Percentiles rank a stretch among this genome's conserved stretches.
phyloP scores from a whole-genome alignment of 2,113 vertebrate species.

The Plotosus lineatus region DNA sequence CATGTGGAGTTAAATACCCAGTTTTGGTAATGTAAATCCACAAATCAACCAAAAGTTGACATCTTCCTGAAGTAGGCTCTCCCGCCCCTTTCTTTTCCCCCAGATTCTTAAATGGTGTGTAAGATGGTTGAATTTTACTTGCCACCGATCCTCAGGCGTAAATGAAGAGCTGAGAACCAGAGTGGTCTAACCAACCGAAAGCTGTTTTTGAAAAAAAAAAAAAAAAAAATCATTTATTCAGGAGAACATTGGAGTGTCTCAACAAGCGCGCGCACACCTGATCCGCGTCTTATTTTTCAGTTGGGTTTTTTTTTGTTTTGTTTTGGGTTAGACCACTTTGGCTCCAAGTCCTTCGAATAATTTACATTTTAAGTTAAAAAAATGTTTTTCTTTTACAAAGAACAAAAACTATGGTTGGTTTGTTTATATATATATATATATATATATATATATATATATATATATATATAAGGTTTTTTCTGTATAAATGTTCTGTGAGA shows the following conservation, averaged over 20 bases:
- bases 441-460: slow-evolving; percentile 69
- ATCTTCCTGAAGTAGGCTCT: not conserved
- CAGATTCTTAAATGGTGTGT: not conserved
- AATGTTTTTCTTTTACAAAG: slow-evolving; percentile 81
- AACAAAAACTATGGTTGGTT: slow-evolving; percentile 72
- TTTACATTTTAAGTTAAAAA: slow-evolving; percentile 56
- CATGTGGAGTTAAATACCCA: slow-evolving; percentile 3
- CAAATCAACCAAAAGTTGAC: slow-evolving; percentile 25
- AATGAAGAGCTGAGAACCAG: no score
- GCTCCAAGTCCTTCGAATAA: no score
- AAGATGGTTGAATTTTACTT: slow-evolving; percentile 60
- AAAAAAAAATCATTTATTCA: no score
- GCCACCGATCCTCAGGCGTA: slow-evolving; percentile 91
- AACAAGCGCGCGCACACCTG: no score
- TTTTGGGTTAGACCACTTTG: no score
- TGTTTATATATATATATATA: slow-evolving; percentile 71
- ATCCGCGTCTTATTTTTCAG: no score
- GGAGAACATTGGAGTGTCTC: no score
- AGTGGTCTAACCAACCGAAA: no score
- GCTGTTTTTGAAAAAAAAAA: no score
- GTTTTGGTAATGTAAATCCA: not conserved
- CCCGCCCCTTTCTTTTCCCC: not conserved
- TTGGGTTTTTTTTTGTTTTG: no score
- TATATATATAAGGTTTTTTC: slow-evolving; percentile 74
- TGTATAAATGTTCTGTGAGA: slow-evolving; percentile 70